Conservation (phyloP, 2,113 vertebrate genomes). For the Microcebus griseorufus region DNA sequence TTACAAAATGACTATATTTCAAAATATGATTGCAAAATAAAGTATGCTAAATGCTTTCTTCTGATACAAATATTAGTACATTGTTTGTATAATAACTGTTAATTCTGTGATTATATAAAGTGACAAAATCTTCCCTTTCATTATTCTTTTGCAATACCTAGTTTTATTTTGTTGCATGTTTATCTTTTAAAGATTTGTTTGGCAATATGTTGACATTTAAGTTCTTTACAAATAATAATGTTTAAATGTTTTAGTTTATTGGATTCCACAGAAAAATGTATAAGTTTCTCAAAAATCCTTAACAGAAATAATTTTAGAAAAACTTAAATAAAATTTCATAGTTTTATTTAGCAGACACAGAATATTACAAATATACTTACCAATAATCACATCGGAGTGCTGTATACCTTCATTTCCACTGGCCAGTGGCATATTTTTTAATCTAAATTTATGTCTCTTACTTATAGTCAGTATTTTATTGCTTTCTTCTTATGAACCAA, state of each 20-base stretch:
- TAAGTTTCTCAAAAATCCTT: constrained; percentile 49
- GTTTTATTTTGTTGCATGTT: background rate
- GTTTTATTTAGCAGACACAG: constrained; percentile 40
- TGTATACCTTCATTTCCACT: constrained; percentile 74
- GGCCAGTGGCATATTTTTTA: constrained; percentile 72
- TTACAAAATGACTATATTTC: background rate
- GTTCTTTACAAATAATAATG: background rate
- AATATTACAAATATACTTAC: constrained; percentile 81
- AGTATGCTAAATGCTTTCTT: background rate
- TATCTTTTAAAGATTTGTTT: background rate
- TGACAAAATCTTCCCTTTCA: background rate
- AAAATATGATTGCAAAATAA: constrained; percentile 8
- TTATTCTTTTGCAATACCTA: background rate
- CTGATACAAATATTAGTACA: background rate
- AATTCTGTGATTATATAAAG: background rate
- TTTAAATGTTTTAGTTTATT: background rate
- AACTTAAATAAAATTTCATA: background rate
- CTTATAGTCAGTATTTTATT: constrained; percentile 34
- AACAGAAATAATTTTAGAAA: background rate
- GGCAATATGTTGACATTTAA: background rate
- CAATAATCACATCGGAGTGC: constrained; percentile 60
- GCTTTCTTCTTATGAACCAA: constrained; percentile 53
- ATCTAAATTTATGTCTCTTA: constrained; percentile 66
- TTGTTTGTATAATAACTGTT: background rate
- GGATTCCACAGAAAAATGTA: constrained; percentile 32